These are phyloP conservation scores for Beris morrisii DNA, from an alignment of 2,888 invertebrate genomes.

Conservation along the genomic window DNA sequence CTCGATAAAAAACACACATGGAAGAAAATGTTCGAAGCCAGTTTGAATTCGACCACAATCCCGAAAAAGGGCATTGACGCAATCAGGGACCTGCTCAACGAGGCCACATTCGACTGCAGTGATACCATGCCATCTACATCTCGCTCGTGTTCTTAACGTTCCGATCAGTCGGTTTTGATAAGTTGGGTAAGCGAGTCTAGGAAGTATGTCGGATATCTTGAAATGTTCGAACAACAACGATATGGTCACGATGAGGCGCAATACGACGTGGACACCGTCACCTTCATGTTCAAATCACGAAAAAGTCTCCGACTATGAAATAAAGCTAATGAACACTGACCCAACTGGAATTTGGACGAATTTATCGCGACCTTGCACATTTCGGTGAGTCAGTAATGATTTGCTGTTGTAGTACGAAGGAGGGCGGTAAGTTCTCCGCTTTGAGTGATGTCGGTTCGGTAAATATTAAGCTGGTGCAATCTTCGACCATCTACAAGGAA, in stretches of 20 bases:
- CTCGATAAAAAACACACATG: too few species aligned
- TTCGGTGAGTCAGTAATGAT: conserved; percentile 98
- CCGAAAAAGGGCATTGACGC: conserved; percentile 98
- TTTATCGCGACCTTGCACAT: conserved; percentile 93
- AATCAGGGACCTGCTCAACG: conserved; percentile 95
- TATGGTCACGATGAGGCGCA: conserved; percentile 94
- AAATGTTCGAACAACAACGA: conserved; percentile 97
- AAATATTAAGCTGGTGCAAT: conserved; percentile 91
- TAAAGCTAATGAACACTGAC: conserved; percentile 99
- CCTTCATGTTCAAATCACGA: conserved; percentile 94
- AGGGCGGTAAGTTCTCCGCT: conserved; percentile 93
- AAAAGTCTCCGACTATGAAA: conserved; percentile 92
- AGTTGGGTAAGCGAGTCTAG: conserved; percentile 97
- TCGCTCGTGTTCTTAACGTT: conserved; percentile 93
- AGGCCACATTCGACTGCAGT: conserved; percentile 98
- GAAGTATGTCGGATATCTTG: conserved; percentile 94
- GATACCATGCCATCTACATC: conserved; percentile 96
- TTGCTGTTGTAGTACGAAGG: conserved; percentile 86
- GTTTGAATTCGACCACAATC: conserved; percentile 84
- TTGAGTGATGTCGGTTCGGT: conserved; percentile 94
- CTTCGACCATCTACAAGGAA: conserved; percentile 88
- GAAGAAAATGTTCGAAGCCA: conserved; percentile 94
- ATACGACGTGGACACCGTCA: conserved; percentile 94
- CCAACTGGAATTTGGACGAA: conserved; percentile 92
- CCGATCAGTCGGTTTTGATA: conserved; percentile 95